Evolutionary conservation across 2,113 vertebrate species (phyloP).

Genomic region (Grus americana): DNA sequence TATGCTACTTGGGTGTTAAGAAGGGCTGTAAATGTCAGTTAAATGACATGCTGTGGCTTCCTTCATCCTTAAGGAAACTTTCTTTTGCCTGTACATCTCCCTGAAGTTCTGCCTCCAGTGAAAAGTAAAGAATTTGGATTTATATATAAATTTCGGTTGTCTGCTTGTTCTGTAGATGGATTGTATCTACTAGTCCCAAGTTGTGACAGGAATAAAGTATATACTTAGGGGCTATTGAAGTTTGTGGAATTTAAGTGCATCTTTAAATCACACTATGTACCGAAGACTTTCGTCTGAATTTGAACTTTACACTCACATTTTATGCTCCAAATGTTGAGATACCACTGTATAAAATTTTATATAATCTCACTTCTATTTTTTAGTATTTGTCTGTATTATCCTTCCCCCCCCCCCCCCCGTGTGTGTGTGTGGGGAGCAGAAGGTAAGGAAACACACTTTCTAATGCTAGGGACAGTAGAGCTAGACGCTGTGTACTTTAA

Average conservation of each 20-base stretch:
- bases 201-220: not conserved
- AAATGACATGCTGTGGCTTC: not conserved
- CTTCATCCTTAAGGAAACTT: not conserved
- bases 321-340: not conserved
- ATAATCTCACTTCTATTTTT: not conserved
- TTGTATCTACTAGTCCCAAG: not conserved
- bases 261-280: not conserved
- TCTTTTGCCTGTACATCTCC: not conserved
- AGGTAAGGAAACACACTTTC: not conserved
- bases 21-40: not conserved
- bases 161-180: not conserved
- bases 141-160: not conserved
- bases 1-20: not conserved
- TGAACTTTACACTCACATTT: not conserved
- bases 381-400: constrained; percentile 34
- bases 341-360: not conserved
- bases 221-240: not conserved
- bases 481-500: not conserved
- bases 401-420: not conserved
- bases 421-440: not conserved
- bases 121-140: not conserved
- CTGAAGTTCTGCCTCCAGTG: not conserved
- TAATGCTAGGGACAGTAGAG: not conserved
- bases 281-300: not conserved
- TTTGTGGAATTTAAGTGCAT: not conserved